Base-by-base conservation (phyloP, 1,140 invertebrate genomes). In the Streblospio benedicti region DNA sequence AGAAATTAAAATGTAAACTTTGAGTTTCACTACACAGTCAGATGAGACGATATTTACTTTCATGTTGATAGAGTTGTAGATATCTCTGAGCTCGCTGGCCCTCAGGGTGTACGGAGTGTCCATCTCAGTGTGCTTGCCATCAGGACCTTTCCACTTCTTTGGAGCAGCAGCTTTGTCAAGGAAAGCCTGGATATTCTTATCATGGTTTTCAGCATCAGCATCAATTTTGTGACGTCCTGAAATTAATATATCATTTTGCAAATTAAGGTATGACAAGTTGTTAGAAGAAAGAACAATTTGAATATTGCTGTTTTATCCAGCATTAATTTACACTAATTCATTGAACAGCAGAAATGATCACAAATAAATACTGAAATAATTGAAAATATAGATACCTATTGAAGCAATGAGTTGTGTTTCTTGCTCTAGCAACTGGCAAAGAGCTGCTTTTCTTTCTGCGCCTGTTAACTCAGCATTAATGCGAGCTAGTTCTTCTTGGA, bases 41-140 rank as follows among this genome's bases (percentile, higher is more conserved):
- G n/a, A n/a, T n/a, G n/a, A n/a, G n/a, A n/a, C n/a, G n/a, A n/a
- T n/a, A n/a, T n/a, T n/a, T n/a, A n/a, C n/a, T n/a, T n/a, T 76
- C 74, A 79, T 77, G 61, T 74, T 76, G 60, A 79, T 72, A 63
- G 71, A 77, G 65, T 74, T 76, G 61, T 77, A 78, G 32, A 79
- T 78, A 57, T 79, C 74, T 47, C 68, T 67, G 43, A 79, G 57
- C 65, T 79, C 75, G 54, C 70, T 67, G 25, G 76, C 76, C 53
- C 77, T 62, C 16, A 78, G 69, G 16, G 75, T 78, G 59, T 73
- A 78, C 32, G 78, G 76, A 1, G 76, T 77, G 59, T 77, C 74
- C 70, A 79, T 76, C 47, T 74, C 68, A 12, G 71, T 75, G 4
- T 32, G 52, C 51, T 72, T 72, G 2, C 76, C 76, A 65, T 79